Conservation (phyloP, 2,113 vertebrate species). For the Sturnira hondurensis region DNA sequence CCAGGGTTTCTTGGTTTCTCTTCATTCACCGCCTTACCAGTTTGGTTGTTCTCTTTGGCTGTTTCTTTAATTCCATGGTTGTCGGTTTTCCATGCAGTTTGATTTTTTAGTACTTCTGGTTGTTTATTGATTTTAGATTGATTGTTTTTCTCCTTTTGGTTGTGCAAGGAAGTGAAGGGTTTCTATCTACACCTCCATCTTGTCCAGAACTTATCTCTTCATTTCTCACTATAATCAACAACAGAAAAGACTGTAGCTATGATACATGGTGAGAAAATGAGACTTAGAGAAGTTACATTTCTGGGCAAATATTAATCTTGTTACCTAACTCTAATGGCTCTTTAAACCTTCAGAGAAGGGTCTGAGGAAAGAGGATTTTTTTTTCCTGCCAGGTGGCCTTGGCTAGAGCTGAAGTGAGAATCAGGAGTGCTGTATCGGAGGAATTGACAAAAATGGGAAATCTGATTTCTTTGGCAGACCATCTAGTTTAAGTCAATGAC, state of each 20-base stretch:
- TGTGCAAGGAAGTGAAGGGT: too few species aligned
- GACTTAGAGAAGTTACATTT: neutral
- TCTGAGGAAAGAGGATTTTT: neutral
- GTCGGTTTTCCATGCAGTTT: too few species aligned
- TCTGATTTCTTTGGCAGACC: neutral
- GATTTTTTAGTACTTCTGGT: too few species aligned
- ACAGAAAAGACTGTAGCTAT: neutral
- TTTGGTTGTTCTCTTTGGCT: too few species aligned
- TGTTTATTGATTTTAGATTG: too few species aligned
- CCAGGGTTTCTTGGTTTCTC: too few species aligned
- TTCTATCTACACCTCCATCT: too few species aligned
- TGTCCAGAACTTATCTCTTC: neutral
- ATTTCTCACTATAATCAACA: neutral
- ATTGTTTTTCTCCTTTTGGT: too few species aligned
- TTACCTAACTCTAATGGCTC: neutral
- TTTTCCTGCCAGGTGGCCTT: neutral
- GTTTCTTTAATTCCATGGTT: too few species aligned
- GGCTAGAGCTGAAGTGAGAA: neutral
- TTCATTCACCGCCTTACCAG: too few species aligned
- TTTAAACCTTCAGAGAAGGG: neutral
- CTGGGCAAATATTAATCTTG: neutral
- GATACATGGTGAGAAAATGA: neutral
- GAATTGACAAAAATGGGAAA: neutral
- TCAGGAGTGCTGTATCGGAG: neutral
- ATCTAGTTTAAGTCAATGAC: neutral